Evolutionary conservation across 2,797 vertebrate genomes (phyloP), one percentile per base, ranked within the genome.

Genomic region (Cossypha niveicapilla): DNA sequence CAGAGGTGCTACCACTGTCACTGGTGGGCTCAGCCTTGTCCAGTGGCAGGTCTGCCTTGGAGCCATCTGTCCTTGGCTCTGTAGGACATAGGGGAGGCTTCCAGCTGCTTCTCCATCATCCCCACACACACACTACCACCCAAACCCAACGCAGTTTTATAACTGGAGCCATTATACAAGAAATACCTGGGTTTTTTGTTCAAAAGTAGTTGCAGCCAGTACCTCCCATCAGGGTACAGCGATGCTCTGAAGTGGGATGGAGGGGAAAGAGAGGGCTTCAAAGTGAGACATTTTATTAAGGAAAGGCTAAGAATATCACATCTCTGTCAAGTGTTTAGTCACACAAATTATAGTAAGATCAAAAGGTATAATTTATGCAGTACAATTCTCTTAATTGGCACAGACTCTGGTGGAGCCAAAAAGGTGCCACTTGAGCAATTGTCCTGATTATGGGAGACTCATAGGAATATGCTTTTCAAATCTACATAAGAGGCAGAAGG

Each of bases 321-420:
- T 90, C 86, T 90, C 87, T 92, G 91, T 90, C 92, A 94, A 96
- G 94, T 92, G 76, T 88, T 96, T 95, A 94, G 93, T 92, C 92
- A 90, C 91, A 92, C 82, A 89, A 93, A 96, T 96, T 90, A 94
- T 63, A 89, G 95, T 92, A 72, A 82, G 96, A 94, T 93, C 91
- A 95, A 93, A 97, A 96, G 91, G 88, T 96, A 71, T 93, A 93
- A 97, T 95, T 93, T 96, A 93, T 96, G 78, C 93, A 90, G 83
- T 87, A 90, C 81, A 92, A 13, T 77, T 90, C 86, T 89, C 94
- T 95, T 95, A 96, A 97, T 96, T 95, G 96, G 86, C 81, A 82
- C 44, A 86, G 90, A 63, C 63, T 90, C 78, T 72, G 77, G 71
- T 92, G 66, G 72, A 88, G 83, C 83, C 93, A 92, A 83, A 92